Conservation (phyloP, 2,888 invertebrate genomes). For the Thelaira solivaga region DNA sequence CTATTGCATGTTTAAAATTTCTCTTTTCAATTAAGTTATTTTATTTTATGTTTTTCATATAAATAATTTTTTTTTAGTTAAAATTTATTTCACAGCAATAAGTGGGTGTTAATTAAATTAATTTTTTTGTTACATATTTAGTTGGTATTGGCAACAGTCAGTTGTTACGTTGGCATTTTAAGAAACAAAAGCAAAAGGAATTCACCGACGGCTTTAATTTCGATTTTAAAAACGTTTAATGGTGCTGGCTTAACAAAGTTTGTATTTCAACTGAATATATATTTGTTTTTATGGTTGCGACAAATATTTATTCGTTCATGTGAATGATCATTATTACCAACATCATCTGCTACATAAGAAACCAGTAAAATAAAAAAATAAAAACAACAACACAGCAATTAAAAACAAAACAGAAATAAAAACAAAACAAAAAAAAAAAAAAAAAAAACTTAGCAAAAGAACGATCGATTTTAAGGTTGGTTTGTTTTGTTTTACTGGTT, state of each 20-base stretch:
- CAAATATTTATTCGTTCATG: slow-evolving; percentile 56
- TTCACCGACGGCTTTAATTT: slow-evolving; percentile 48
- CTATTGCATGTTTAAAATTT: too few species aligned
- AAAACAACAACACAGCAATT: slow-evolving; percentile 9
- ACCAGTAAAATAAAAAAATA: slow-evolving; percentile 12
- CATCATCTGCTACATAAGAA: slow-evolving; percentile 21
- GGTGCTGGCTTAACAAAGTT: slow-evolving; percentile 57
- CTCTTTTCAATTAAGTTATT: background rate
- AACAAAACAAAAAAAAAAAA: too few species aligned
- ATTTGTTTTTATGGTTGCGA: slow-evolving; percentile 47
- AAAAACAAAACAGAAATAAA: too few species aligned
- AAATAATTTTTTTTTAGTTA: background rate
- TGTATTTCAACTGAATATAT: slow-evolving; percentile 52
- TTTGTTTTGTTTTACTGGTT: background rate
- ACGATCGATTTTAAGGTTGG: slow-evolving; percentile 50
- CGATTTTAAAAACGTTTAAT: slow-evolving; percentile 2
- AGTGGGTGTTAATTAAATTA: slow-evolving; percentile 74
- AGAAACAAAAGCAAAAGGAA: background rate
- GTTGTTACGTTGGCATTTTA: background rate
- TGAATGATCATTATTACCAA: slow-evolving; percentile 46
- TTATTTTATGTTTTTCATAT: background rate
- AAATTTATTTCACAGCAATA: slow-evolving; percentile 39
- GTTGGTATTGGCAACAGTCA: slow-evolving; percentile 39
- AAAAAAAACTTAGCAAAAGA: slow-evolving; percentile 11
- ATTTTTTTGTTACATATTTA: slow-evolving; percentile 59